These are phyloP conservation scores for Acrocephalus scirpaceus DNA, from an alignment of 2,797 vertebrate species.

Conservation along the genomic window DNA sequence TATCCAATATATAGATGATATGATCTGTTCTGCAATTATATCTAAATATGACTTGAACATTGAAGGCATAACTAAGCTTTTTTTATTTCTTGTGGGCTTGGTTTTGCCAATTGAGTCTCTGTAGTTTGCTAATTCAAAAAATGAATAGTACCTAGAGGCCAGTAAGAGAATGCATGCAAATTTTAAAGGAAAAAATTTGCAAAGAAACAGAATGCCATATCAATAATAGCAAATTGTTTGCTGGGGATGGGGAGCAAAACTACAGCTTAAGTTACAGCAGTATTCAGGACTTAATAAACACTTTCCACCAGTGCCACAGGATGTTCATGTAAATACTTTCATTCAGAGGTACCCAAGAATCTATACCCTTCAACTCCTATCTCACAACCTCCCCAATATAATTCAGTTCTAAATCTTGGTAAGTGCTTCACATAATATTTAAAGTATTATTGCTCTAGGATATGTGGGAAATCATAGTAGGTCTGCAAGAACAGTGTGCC, in stretches of 20 bases:
- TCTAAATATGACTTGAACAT: neutral
- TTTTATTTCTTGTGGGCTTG: neutral
- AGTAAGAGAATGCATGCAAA: neutral
- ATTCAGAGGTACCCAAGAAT: neutral
- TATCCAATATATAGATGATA: neutral
- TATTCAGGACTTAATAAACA: neutral
- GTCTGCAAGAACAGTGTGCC: neutral
- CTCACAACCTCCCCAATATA: neutral
- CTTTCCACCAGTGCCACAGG: neutral
- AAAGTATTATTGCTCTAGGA: neutral
- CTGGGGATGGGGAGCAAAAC: neutral
- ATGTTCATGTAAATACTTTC: neutral
- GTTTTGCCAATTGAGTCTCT: neutral
- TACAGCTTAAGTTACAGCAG: neutral
- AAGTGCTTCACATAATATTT: neutral
- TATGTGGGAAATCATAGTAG: neutral
- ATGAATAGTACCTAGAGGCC: neutral
- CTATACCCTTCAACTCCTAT: neutral
- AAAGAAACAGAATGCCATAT: neutral
- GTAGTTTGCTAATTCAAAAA: neutral
- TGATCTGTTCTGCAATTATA: neutral
- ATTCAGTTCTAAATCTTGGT: neutral
- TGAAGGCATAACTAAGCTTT: neutral
- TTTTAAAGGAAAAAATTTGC: neutral
- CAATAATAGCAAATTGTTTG: neutral